phyloP scores from a whole-genome alignment of 2,113 vertebrate species.

The Pantherophis guttatus region DNA sequence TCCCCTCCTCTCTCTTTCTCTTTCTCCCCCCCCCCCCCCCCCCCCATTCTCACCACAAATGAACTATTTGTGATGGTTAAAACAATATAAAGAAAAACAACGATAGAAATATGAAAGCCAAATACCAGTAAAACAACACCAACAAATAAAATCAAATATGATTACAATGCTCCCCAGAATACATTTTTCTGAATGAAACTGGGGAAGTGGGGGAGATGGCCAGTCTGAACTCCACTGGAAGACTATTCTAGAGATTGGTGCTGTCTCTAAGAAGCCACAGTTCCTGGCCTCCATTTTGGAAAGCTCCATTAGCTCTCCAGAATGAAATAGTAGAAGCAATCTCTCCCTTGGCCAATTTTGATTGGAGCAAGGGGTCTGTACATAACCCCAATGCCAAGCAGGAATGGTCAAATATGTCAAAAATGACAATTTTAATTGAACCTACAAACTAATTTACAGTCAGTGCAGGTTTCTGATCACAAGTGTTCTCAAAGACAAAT shows the following conservation, averaged over 20 bases:
- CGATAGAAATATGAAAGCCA: not conserved
- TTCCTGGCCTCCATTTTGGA: not conserved
- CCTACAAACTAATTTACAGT: not conserved
- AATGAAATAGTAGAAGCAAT: not conserved
- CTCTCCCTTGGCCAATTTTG: not conserved
- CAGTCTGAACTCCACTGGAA: not conserved
- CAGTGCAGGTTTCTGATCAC: not conserved
- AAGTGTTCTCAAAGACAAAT: not conserved
- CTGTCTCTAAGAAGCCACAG: not conserved
- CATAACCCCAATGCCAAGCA: not conserved
- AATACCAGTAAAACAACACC: not conserved
- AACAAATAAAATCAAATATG: not conserved
- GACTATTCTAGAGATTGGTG: not conserved
- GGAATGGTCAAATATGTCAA: not conserved
- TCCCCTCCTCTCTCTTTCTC: fast-evolving
- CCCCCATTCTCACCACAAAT: not conserved
- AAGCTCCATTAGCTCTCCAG: not conserved
- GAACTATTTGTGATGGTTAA: not conserved
- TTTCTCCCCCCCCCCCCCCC: fast-evolving
- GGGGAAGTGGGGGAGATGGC: not conserved
- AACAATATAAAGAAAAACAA: not conserved
- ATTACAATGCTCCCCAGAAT: not conserved
- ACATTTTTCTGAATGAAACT: not conserved
- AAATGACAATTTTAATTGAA: not conserved
- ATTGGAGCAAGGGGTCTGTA: not conserved